Base-by-base conservation (phyloP, 1,140 invertebrate species). In the Tetragonula clypearis region DNA sequence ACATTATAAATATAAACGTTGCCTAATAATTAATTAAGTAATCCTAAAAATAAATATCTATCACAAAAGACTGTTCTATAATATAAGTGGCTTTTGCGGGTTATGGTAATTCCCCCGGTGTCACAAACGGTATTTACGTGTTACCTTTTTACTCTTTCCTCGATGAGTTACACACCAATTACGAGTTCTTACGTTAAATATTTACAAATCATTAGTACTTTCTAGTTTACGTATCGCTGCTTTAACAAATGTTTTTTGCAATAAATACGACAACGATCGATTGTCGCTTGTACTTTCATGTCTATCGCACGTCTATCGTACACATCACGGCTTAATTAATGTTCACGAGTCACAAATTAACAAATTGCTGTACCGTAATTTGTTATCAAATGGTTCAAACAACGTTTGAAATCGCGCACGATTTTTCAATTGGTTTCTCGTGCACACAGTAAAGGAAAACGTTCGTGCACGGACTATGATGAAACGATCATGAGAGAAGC, bases 31-130 rank as follows among this genome's bases (percentile, higher is more conserved):
- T 83, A 78, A 65, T 78, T 69, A 78, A 71, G 86, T 91, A 94
- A 91, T 79, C 82, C 91, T 94, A 95, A 74, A 79, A 94, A 94
- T 94, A 95, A 94, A 94, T 94, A 95, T 92, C 92, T 94, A 95
- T 94, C 93, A 94, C 93, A 95, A 93, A 94, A 93, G 90, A 91
- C 92, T 93, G 90, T 82, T 94, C 86, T 93, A 68, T 1, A 92
- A 90, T 90, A 87, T 87, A 87, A 82, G 73, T 85, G 84, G 80
- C 82, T 85, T 80, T 83, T 79, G 78, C 58, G 68, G 49, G 72
- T 85, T 82, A 82, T 76, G 69, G 15, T 78, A 65, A 81, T 81
- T 69, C n/a, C 69, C 62, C 69, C 62, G 41, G 17, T 77, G 60
- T 26, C 53, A 8, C 41, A 55, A 69, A 26, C 30, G 30, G 62